Base-by-base conservation (phyloP, 2,113 vertebrate species). In the Gopherus evgoodei region DNA sequence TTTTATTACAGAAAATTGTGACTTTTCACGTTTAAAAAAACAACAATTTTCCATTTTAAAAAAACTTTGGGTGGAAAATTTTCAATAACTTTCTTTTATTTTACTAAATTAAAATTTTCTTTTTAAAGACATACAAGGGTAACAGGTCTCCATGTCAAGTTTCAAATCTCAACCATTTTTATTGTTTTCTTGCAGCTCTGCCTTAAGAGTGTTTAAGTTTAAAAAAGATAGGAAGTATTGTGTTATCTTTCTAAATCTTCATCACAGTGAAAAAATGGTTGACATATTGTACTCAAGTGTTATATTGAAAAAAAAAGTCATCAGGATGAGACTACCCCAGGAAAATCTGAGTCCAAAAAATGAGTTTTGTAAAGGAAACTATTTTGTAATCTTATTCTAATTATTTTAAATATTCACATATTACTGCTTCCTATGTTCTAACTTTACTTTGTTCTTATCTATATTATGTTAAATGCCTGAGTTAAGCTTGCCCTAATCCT, bases 401-500 rank as follows among this genome's bases (percentile, higher is more conserved):
- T n/a, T 75, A 75, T 76, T 76, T 76, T 27, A 14, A 25, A 75
- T 44, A 78, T 78, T 78, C 13, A 25, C 13, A 27, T 47, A 38
- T 38, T 38, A 72, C 19, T 38, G 17, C 65, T 38, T 72, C n/a
- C 35, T 69, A 2, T 72, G 4, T 72, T 72, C 65, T n/a, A 72
- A 38, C n/a, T 69, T 69, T 11, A 69, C 19, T 22, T 72, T 9
- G 38, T 72, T 69, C 16, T n/a, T n/a, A 69, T 4, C 2, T 69
- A 69, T 69, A 65, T 8, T 65, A 35, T 35, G 13, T n/a, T 35
- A 69, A 38, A n/a, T 38, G 65, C 19, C 16, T 72, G 35, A 72
- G 1, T 0, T 81, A 2, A 2, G 12, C 8, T 57, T 2, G 59
- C 29, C 78, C 5, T 8, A 79, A 5, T 29, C 81, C 65, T 81